Evolutionary conservation across 2,113 vertebrate species (phyloP).

Genomic region (Aramus guarauna): DNA sequence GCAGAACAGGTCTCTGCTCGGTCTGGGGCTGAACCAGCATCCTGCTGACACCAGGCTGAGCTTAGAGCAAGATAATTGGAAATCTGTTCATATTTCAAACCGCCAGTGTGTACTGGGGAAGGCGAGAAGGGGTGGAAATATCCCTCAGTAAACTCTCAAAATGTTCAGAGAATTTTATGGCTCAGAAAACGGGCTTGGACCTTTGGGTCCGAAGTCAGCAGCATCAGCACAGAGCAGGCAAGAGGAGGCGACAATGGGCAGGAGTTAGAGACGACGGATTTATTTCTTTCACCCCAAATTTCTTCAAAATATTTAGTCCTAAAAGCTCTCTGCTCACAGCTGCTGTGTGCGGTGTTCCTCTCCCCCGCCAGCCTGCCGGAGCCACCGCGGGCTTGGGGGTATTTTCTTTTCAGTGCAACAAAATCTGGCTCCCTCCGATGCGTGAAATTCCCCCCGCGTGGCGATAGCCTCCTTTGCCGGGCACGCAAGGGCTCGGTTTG

Average conservation of each 20-base stretch:
- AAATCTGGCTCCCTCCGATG: neutral
- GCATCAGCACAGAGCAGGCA: neutral
- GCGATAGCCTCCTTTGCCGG: neutral
- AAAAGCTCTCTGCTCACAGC: accelerated
- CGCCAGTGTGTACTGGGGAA: neutral
- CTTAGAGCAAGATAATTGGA: neutral
- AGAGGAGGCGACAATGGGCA: neutral
- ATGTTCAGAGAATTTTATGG: neutral
- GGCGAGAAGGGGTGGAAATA: neutral
- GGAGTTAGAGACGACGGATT: neutral
- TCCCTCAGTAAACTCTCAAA: neutral
- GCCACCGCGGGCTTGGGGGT: neutral
- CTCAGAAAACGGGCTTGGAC: neutral
- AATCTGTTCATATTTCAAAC: neutral
- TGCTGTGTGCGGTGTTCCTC: neutral
- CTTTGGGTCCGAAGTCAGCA: neutral
- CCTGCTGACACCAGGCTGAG: neutral
- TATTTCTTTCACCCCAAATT: neutral
- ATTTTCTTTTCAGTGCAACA: neutral
- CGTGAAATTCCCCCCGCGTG: neutral
- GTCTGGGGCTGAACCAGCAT: neutral
- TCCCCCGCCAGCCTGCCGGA: neutral
- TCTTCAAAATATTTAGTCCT: neutral
- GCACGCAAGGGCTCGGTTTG: accelerated
- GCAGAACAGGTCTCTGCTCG: neutral